These are phyloP conservation scores for Alces alces DNA, from an alignment of 2,113 vertebrate species.

Conservation along the genomic window DNA sequence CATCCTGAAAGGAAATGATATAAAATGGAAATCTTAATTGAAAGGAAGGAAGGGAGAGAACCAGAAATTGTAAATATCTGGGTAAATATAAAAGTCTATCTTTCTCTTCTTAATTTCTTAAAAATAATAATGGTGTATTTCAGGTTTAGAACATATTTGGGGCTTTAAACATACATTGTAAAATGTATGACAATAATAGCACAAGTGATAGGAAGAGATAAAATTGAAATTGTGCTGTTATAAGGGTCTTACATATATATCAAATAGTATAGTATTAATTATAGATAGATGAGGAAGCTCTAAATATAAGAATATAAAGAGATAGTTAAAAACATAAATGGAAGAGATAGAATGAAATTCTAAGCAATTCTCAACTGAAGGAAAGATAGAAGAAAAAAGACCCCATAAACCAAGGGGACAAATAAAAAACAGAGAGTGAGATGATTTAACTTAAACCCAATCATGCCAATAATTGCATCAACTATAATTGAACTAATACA, in stretches of 20 bases:
- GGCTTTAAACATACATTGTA: neutral
- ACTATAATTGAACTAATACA: neutral
- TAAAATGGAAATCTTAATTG: neutral
- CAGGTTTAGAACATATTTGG: neutral
- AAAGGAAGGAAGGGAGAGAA: conserved; percentile 17
- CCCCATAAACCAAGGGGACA: neutral
- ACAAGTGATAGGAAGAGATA: neutral
- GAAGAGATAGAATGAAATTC: neutral
- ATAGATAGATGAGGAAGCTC: neutral
- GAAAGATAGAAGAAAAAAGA: neutral
- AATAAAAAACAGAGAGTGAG: neutral
- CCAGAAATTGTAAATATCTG: neutral
- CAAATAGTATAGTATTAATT: neutral
- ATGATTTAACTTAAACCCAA: neutral
- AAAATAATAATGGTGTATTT: neutral
- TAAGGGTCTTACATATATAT: neutral
- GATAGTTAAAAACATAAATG: neutral
- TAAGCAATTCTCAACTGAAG: neutral
- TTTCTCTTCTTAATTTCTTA: neutral
- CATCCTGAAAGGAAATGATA: neutral
- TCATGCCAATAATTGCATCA: neutral
- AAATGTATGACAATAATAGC: neutral
- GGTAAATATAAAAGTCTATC: neutral
- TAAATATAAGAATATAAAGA: neutral
- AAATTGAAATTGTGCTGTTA: neutral